A percentile compares a stretch with the other conserved stretches of the same genome.
Conservation (phyloP, 2,888 invertebrate species). For the Sinotaia quadrata region DNA sequence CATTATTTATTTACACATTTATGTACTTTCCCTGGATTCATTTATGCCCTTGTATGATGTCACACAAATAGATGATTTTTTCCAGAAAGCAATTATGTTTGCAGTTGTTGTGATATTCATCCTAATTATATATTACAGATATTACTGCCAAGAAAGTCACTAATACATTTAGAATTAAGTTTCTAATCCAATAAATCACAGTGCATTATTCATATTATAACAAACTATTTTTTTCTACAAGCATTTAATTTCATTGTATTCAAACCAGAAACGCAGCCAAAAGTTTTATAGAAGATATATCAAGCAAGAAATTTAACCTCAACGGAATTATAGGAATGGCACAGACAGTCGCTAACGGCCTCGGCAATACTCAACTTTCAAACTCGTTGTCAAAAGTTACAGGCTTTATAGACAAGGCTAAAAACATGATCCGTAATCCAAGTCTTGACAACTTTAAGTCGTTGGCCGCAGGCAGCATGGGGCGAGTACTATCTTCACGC, state of each 20-base stretch:
- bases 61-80: too few species aligned
- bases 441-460: neutral
- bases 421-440: neutral
- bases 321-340: neutral
- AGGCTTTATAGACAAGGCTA: neutral
- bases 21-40: too few species aligned
- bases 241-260: neutral
- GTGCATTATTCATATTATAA: neutral
- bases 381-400: neutral
- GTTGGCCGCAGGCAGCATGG: conserved; percentile 9
- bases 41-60: too few species aligned
- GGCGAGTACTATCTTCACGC: neutral
- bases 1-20: too few species aligned
- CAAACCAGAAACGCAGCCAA: neutral
- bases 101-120: too few species aligned
- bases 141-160: too few species aligned
- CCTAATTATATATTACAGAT: too few species aligned
- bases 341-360: neutral
- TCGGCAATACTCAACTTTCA: neutral
- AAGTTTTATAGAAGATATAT: neutral
- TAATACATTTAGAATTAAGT: too few species aligned
- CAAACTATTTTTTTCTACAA: neutral
- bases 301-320: neutral
- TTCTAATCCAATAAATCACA: neutral
- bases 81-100: too few species aligned